Evolutionary conservation across 2,113 vertebrate species (phyloP).

Genomic region (Ochotona princeps): DNA sequence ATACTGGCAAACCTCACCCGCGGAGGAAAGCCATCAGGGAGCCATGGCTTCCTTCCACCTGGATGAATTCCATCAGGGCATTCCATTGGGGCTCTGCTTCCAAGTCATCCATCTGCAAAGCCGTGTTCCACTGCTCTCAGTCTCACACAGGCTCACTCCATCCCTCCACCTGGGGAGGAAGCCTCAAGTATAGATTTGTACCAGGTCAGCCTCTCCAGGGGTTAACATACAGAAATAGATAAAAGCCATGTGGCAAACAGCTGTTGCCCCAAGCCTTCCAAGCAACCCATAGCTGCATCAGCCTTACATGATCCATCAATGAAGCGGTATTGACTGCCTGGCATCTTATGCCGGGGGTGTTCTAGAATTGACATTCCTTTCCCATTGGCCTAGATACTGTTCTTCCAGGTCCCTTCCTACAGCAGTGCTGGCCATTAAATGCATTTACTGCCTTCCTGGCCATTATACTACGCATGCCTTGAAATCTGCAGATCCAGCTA

Average conservation of each 20-base stretch:
- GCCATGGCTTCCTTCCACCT: neutral
- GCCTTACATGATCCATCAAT: neutral
- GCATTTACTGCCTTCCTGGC: neutral
- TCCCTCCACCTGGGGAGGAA: neutral
- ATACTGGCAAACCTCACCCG: neutral
- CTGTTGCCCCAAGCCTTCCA: neutral
- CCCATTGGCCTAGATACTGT: neutral
- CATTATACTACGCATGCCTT: slow-evolving; percentile 23
- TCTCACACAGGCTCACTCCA: neutral
- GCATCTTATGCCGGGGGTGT: neutral
- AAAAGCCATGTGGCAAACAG: neutral
- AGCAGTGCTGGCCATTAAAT: neutral
- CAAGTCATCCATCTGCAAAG: neutral
- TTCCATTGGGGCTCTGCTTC: neutral
- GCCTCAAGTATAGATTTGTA: neutral
- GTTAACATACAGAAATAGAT: neutral
- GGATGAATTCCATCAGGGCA: neutral
- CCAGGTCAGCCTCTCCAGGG: neutral
- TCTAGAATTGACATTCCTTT: neutral
- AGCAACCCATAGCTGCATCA: neutral
- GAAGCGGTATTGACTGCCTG: neutral
- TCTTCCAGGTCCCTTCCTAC: neutral
- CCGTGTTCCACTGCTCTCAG: neutral
- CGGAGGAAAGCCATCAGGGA: neutral
- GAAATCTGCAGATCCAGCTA: neutral